These are phyloP conservation scores for Macquaria ambigua DNA, from an alignment of 2,113 vertebrate species.

Conservation along the genomic window DNA sequence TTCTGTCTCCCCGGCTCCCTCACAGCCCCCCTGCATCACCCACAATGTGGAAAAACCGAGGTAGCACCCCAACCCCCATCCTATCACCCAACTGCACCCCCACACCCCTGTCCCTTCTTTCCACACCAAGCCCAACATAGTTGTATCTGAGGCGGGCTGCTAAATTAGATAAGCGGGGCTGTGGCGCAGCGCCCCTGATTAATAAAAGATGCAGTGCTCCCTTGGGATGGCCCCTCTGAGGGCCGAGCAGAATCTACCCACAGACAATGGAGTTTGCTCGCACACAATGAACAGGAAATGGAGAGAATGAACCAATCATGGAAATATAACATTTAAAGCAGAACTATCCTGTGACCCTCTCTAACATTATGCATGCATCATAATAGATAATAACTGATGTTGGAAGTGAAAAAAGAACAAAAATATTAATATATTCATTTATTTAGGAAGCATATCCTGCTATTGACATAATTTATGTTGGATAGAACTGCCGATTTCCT, in stretches of 20 bases:
- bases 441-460: conserved; percentile 62
- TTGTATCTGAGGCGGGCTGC: conserved; percentile 83
- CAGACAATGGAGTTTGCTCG: conserved; percentile 82
- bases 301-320: conserved; percentile 84
- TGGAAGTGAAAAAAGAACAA: conserved; percentile 52
- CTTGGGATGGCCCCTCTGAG: conserved; percentile 82
- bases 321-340: conserved; percentile 86
- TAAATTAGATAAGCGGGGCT: conserved; percentile 89
- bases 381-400: conserved; percentile 73
- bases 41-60: conserved; percentile 66
- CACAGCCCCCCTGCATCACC: conserved; percentile 39
- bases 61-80: conserved; percentile 68
- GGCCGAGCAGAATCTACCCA: conserved; percentile 71
- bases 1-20: conserved; percentile 13
- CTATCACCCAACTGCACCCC: conserved; percentile 70
- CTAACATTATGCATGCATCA: conserved; percentile 72
- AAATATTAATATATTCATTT: conserved; percentile 74
- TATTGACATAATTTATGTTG: conserved; percentile 67
- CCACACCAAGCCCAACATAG: conserved; percentile 75
- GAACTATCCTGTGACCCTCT: conserved; percentile 63
- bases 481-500: conserved; percentile 52
- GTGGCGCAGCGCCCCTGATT: conserved; percentile 85
- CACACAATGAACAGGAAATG: conserved; percentile 86
- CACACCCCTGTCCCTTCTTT: conserved; percentile 69
- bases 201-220: conserved; percentile 89